Base-by-base conservation (phyloP, 2,888 invertebrate species). In the Cheilosia urbana region DNA sequence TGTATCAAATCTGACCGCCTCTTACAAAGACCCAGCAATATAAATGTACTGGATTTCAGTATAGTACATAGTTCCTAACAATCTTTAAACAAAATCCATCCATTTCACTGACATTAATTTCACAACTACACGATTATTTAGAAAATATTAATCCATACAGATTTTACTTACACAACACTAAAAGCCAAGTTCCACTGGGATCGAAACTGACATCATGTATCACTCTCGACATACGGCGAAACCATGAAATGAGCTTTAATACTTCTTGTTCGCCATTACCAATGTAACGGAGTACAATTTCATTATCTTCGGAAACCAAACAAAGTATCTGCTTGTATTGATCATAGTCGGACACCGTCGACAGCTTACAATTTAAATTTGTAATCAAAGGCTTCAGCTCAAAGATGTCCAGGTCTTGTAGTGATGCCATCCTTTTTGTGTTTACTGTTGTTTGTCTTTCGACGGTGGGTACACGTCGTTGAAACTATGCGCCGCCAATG, bases 131-230 rank as follows among this genome's bases (percentile, higher is more conserved):
- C 30, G 1, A 2, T 51, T n/a, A 17, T 45, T 3, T 49, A 49
- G 4, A n/a, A 65, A 27, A 17, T 37, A 30, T 53, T 53, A 47
- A 58, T 51, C 5, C 24, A 6, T 27, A 27, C 21, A 21, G 13
- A 13, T 3, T n/a, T 34, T 84, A 92, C 92, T 92, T 89, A 92
- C 92, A 92, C 40, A 92, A 89, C 79, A 92, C 92, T 45, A 92
- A 85, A 47, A 92, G 88, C 91, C 92, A 91, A 71, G 89, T 95
- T 71, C 97, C 97, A 79, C 95, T 94, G 1, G 96, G 96, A 92
- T 97, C 97, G 92, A 97, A 97, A 91, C 97, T 96, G 91, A 97
- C 93, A 90, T 95, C 95, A 90, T 95, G 94, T 77, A 96, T 94
- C 15, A 91, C 90, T 58, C 92, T 90, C 55, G 90, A 89, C 63